phyloP scores from a whole-genome alignment of 2,888 invertebrate species.

The Platycheirus albimanus region DNA sequence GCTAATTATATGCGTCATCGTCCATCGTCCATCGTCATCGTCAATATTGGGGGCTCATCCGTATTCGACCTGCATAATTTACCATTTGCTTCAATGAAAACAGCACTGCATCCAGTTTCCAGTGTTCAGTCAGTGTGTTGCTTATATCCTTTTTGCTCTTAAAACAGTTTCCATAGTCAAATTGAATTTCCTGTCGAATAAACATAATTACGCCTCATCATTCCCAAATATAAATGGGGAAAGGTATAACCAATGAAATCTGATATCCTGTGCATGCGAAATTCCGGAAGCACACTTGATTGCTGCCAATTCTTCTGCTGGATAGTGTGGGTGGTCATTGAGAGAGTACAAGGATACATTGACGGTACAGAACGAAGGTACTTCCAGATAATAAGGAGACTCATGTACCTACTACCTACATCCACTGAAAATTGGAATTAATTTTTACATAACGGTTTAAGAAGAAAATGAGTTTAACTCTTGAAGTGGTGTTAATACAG shows the following conservation, averaged over 20 bases:
- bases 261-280: conserved; percentile 61
- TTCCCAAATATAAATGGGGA: conserved; percentile 33
- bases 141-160: conserved; percentile 54
- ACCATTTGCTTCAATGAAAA: conserved; percentile 50
- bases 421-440: conserved; percentile 4
- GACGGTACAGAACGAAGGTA: background rate
- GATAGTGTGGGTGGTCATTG: conserved; percentile 14
- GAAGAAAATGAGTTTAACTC: conserved; percentile 11
- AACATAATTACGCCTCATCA: conserved; percentile 72
- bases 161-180: conserved; percentile 66
- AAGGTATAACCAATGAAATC: conserved; percentile 66
- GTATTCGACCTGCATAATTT: conserved; percentile 68
- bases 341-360: background rate
- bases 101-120: background rate
- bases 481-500: background rate
- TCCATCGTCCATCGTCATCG: background rate
- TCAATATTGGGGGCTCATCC: background rate
- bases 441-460: background rate
- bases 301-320: conserved; percentile 43
- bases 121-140: conserved; percentile 42
- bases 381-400: conserved; percentile 10
- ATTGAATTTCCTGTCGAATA: conserved; percentile 75
- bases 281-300: conserved; percentile 67
- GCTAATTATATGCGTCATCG: conserved; percentile 36
- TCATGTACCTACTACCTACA: background rate